Evolutionary conservation across 2,797 vertebrate species (phyloP).

Genomic region (Brachyrhaphis roseni): DNA sequence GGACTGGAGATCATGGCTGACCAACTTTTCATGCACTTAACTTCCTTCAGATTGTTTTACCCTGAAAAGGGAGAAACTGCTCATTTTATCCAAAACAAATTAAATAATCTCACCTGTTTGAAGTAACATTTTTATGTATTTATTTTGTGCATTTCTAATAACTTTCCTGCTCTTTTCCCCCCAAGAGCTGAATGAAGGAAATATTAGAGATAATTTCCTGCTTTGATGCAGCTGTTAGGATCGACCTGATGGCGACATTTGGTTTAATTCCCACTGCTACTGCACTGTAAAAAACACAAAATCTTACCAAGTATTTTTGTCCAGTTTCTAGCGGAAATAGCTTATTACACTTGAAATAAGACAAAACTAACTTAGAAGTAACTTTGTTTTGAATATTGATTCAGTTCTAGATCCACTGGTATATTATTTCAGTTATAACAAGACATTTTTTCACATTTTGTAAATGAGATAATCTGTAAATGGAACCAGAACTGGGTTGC

Average conservation of each 20-base stretch:
- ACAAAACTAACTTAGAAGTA: too few relatives aligned
- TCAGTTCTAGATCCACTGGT: too few relatives aligned
- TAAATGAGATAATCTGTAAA: too few relatives aligned
- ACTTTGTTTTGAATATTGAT: too few relatives aligned
- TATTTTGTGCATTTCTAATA: neutral
- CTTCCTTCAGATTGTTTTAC: neutral
- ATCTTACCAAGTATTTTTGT: too few relatives aligned
- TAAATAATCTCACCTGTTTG: neutral
- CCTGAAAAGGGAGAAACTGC: neutral
- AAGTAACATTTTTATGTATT: neutral
- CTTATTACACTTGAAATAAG: too few relatives aligned
- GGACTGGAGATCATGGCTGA: neutral
- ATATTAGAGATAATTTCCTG: neutral
- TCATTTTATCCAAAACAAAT: neutral
- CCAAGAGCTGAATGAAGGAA: neutral
- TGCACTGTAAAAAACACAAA: slow-evolving; percentile 9
- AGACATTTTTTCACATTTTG: too few relatives aligned
- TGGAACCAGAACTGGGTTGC: too few relatives aligned
- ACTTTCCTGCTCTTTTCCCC: neutral
- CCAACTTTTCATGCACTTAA: neutral
- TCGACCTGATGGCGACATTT: neutral
- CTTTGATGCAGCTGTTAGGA: neutral
- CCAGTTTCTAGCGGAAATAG: too few relatives aligned
- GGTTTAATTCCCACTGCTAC: slow-evolving; percentile 23
- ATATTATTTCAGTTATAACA: too few relatives aligned